These are phyloP conservation scores for Junonia oenone DNA, from an alignment of 2,888 invertebrate genomes.

Conservation along the genomic window DNA sequence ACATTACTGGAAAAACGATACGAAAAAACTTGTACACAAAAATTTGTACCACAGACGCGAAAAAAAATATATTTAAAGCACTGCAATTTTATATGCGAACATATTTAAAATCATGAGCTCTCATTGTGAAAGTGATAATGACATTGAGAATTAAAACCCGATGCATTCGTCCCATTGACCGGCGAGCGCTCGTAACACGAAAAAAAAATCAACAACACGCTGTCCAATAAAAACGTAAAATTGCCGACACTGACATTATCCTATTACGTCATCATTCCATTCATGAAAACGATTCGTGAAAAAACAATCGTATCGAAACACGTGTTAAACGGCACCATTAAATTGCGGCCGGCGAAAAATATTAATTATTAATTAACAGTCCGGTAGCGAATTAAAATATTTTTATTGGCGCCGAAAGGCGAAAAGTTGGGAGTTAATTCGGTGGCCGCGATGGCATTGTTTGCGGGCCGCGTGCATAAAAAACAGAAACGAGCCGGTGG, in stretches of 20 bases:
- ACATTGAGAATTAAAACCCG: constrained; percentile 77
- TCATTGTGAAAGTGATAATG: constrained; percentile 78
- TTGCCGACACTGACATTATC: constrained; percentile 75
- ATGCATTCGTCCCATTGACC: constrained; percentile 74
- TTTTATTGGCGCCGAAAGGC: constrained; percentile 75
- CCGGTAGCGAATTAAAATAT: constrained; percentile 73
- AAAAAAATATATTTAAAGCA: constrained; percentile 27
- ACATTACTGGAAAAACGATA: neutral
- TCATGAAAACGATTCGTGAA: constrained; percentile 71
- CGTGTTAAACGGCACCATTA: constrained; percentile 73
- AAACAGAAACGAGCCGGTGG: constrained; percentile 61
- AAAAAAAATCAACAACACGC: constrained; percentile 66
- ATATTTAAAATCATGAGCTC: constrained; percentile 44
- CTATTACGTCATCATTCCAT: constrained; percentile 79
- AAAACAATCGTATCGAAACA: constrained; percentile 67
- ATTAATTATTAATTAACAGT: constrained; percentile 78
- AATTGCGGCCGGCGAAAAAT: constrained; percentile 70
- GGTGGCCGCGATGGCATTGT: constrained; percentile 74
- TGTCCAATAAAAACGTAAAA: constrained; percentile 77
- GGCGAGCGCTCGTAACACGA: constrained; percentile 53
- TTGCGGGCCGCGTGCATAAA: constrained; percentile 72
- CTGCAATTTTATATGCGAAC: constrained; percentile 33
- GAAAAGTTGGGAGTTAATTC: constrained; percentile 75
- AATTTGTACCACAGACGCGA: constrained; percentile 9
- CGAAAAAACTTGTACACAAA: neutral